Percentiles rank a stretch among this genome's conserved stretches.
These are phyloP conservation scores for Hipparchia semele DNA, from an alignment of 2,888 invertebrate genomes.

Conservation along the genomic window DNA sequence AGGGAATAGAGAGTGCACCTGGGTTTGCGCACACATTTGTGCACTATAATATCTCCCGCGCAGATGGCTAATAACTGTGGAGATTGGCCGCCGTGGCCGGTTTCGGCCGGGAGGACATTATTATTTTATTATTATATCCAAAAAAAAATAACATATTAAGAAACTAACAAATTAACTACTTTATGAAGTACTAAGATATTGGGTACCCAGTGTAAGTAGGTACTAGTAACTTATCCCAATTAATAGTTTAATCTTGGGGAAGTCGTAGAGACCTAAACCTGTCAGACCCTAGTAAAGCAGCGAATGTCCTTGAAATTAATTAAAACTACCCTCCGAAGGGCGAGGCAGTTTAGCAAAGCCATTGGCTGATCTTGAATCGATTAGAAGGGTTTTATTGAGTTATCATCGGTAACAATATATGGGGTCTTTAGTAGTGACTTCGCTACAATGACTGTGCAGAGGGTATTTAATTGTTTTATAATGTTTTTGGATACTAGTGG, in stretches of 20 bases:
- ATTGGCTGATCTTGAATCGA: conserved; percentile 76
- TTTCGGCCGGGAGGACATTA: no score
- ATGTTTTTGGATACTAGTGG: not conserved
- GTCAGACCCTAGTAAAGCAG: conserved; percentile 33
- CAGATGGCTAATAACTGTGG: no score
- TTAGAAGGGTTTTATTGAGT: conserved; percentile 71
- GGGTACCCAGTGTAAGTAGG: no score
- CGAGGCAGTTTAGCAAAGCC: conserved; percentile 62
- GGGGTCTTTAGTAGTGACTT: conserved; percentile 53
- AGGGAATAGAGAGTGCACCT: no score
- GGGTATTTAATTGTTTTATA: conserved; percentile 56
- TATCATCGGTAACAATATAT: conserved; percentile 77
- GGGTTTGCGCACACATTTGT: no score
- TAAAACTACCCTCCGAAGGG: conserved; percentile 64
- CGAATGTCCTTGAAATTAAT: conserved; percentile 63
- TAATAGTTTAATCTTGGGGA: conserved; percentile 8
- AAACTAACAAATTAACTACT: no score
- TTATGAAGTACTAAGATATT: no score
- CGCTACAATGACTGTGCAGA: conserved; percentile 54
- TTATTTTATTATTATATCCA: no score
- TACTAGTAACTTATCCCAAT: not conserved
- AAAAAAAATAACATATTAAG: no score
- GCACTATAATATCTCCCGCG: no score
- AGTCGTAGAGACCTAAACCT: conserved; percentile 19
- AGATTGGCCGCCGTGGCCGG: no score